A percentile compares a stretch with the other conserved stretches of the same genome.
phyloP scores from a whole-genome alignment of 1,140 invertebrate species.

The Archegozetes longisetosus region DNA sequence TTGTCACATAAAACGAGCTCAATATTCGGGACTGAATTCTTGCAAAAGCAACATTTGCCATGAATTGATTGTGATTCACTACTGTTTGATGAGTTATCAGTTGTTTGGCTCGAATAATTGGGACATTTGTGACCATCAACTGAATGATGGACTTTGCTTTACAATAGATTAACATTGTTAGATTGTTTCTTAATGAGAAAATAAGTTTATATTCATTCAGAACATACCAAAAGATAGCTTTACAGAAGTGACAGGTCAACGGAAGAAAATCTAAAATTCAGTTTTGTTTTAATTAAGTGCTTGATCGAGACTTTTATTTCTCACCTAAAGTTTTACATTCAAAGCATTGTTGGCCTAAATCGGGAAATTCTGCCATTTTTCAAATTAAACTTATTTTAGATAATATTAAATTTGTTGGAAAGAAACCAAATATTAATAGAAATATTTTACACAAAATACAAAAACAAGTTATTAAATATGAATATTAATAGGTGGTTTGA shows the following conservation, averaged over 20 bases:
- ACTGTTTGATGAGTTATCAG: neutral
- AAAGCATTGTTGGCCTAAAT: conserved; percentile 7
- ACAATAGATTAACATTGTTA: neutral
- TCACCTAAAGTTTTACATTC: conserved; percentile 2
- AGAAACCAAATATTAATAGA: too few species aligned
- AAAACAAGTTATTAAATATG: too few species aligned
- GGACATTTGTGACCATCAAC: conserved; percentile 2
- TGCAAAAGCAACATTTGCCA: conserved; percentile 10
- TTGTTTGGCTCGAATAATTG: neutral
- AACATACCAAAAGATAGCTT: conserved; percentile 8
- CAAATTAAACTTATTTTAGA: neutral
- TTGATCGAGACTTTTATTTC: neutral
- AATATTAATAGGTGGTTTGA: too few species aligned
- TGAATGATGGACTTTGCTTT: conserved; percentile 5
- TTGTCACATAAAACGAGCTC: conserved; percentile 6
- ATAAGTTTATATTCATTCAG: neutral
- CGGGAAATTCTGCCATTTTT: conserved; percentile 27
- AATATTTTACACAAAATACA: too few species aligned
- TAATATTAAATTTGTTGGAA: neutral
- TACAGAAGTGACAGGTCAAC: conserved; percentile 5
- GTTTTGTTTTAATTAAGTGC: neutral
- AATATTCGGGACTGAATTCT: neutral
- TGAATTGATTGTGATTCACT: neutral
- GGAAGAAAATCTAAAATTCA: conserved; percentile 11
- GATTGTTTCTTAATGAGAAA: neutral